Evolutionary conservation across 2,113 vertebrate species (phyloP), one percentile per base, ranked within the genome.

Genomic region (Prinia subflava): DNA sequence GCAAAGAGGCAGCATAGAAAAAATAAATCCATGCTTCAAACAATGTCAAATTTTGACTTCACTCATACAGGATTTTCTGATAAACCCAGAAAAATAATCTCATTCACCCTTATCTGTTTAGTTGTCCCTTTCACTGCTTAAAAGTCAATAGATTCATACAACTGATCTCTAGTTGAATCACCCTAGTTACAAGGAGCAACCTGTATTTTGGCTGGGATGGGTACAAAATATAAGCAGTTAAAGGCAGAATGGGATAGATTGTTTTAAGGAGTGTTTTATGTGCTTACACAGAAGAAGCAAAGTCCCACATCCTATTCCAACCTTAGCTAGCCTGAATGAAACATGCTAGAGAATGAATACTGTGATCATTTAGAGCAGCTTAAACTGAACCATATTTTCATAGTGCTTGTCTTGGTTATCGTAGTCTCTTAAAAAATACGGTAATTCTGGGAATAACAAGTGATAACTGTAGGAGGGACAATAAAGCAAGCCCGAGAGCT

Each of bases 401-500:
- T 22, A 90, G 52, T 46, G 64, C 70, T 83, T 89, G 44, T 89
- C 79, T 89, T 93, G 83, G 41, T 96, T 96, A 92, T 95, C 53
- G 16, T 41, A 87, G 57, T 35, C 62, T 94, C 55, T 82, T 70
- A 86, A 78, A 88, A 93, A 95, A 88, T 76, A 87, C 12, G 57
- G 64, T 74, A 80, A 86, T 71, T n/a, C 87, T 77, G 75, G 92
- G 86, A 92, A 91, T 91, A 96, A 93, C 63, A 90, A 96, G 90
- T 91, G 91, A 93, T 94, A 95, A 83, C 68, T 91, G 85, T 87
- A 87, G 94, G 88, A 94, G 71, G 64, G 90, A 85, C 78, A 91
- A 86, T 92, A 90, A 95, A 90, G 92, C 60, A 87, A 95, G 85
- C 57, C 89, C 95, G 91, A 90, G 85, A 92, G 83, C 83, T 95